These are phyloP conservation scores for Antrozous pallidus DNA, from an alignment of 2,797 vertebrate genomes.

Conservation along the genomic window DNA sequence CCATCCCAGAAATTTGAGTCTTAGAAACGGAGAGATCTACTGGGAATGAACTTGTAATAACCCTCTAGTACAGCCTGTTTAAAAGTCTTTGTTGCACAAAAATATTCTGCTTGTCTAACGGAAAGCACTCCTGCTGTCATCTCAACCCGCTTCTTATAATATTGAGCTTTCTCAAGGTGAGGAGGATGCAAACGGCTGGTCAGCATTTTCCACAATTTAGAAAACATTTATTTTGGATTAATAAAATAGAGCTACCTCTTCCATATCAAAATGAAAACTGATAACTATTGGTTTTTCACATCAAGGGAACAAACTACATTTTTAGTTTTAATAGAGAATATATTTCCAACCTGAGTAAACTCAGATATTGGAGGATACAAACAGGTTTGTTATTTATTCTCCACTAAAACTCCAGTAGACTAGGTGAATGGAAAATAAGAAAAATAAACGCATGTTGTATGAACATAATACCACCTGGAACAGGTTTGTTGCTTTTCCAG, in stretches of 20 bases:
- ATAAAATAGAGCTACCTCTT: slow-evolving; percentile 32
- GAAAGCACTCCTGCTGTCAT: slow-evolving; percentile 33
- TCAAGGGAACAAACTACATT: slow-evolving; percentile 24
- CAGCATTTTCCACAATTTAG: slow-evolving; percentile 44
- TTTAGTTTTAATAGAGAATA: slow-evolving; percentile 41
- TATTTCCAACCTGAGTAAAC: slow-evolving; percentile 37
- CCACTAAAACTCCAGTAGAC: neutral
- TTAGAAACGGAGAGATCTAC: slow-evolving; percentile 47
- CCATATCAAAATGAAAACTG: slow-evolving; percentile 41
- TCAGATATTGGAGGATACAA: neutral
- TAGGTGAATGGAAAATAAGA: neutral
- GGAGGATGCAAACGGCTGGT: slow-evolving; percentile 29
- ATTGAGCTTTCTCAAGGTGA: slow-evolving; percentile 12
- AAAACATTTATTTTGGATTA: slow-evolving; percentile 59
- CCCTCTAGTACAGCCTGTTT: neutral
- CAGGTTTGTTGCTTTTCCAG: slow-evolving; percentile 22
- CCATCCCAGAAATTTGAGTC: slow-evolving; percentile 59
- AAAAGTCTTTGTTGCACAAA: slow-evolving; percentile 26
- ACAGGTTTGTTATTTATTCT: neutral
- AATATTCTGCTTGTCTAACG: slow-evolving; percentile 61
- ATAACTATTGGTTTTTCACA: slow-evolving; percentile 9
- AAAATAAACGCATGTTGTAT: slow-evolving; percentile 12
- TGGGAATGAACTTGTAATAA: slow-evolving; percentile 61
- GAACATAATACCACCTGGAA: neutral
- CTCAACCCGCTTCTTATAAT: neutral